phyloP scores from a whole-genome alignment of 2,113 vertebrate species.

The Nothobranchius furzeri region DNA sequence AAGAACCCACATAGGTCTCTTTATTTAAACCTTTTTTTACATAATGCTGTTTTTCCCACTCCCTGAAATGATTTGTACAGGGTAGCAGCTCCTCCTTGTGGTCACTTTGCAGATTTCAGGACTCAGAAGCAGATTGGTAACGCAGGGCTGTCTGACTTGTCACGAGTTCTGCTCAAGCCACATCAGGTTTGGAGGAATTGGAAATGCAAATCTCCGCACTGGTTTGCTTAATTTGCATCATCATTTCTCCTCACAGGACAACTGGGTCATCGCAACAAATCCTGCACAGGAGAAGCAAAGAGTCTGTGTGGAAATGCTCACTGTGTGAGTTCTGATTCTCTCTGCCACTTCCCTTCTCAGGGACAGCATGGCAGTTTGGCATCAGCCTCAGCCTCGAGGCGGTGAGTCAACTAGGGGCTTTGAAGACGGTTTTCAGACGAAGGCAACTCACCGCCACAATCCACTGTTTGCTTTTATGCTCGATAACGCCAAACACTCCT shows the following conservation, averaged over 20 bases:
- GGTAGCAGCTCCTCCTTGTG: slow-evolving; percentile 69
- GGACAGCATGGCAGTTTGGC: slow-evolving; percentile 42
- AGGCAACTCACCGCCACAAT: slow-evolving; percentile 2
- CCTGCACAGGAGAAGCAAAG: slow-evolving; percentile 46
- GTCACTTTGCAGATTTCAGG: slow-evolving; percentile 22
- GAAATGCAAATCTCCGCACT: slow-evolving; percentile 31
- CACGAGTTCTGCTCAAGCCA: slow-evolving; percentile 12
- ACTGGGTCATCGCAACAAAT: slow-evolving; percentile 71
- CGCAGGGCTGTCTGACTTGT: slow-evolving; percentile 1
- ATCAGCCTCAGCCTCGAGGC: slow-evolving; percentile 37
- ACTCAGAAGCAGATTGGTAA: not conserved
- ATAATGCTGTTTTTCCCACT: slow-evolving; percentile 21
- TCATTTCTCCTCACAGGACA: slow-evolving; percentile 40
- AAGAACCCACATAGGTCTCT: slow-evolving; percentile 39
- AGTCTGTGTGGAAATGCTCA: slow-evolving; percentile 45
- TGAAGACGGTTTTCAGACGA: slow-evolving; percentile 44
- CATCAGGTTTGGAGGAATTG: slow-evolving; percentile 12
- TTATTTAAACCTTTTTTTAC: slow-evolving; percentile 29
- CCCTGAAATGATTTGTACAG: slow-evolving; percentile 14
- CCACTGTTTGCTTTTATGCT: slow-evolving; percentile 18
- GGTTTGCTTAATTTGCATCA: slow-evolving; percentile 50
- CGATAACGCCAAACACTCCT: slow-evolving; percentile 16
- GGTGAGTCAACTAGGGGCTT: slow-evolving; percentile 39
- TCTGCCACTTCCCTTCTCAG: slow-evolving; percentile 28
- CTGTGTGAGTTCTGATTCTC: slow-evolving; percentile 49